phyloP scores from a whole-genome alignment of 2,888 invertebrate species.

The Cerastis rubricosa region DNA sequence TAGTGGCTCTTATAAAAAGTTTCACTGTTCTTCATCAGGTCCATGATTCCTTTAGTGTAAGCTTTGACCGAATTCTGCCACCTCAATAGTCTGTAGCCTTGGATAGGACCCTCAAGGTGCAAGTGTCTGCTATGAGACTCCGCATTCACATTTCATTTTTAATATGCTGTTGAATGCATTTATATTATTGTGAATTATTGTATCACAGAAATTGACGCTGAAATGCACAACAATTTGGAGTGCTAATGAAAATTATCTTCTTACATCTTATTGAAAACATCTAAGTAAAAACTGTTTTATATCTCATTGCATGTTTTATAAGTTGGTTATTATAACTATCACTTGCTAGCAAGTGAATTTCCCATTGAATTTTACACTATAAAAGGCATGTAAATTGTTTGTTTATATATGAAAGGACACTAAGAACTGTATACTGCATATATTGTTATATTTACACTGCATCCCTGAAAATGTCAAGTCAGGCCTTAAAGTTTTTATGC shows the following conservation, averaged over 20 bases:
- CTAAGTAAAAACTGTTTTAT: background rate
- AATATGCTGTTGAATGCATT: background rate
- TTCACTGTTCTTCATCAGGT: too few species aligned
- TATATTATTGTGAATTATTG: background rate
- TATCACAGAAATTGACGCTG: background rate
- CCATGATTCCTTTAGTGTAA: background rate
- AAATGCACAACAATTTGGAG: background rate
- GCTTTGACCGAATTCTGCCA: background rate
- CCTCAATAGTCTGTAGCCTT: background rate
- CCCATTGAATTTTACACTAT: slow-evolving; percentile 27
- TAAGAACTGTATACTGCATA: background rate
- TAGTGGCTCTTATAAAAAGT: background rate
- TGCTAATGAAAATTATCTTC: background rate
- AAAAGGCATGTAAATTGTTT: slow-evolving; percentile 3
- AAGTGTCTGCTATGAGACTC: background rate
- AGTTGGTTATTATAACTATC: background rate
- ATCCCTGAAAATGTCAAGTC: background rate
- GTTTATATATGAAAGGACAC: background rate
- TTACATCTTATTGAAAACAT: background rate
- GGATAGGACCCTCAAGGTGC: background rate
- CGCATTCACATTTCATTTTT: too few species aligned
- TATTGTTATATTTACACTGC: background rate
- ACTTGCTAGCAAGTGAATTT: background rate
- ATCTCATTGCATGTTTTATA: background rate
- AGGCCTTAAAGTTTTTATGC: background rate